Percentiles rank a stretch among this genome's conserved stretches.
Evolutionary conservation across 2,113 vertebrate genomes (phyloP).

Genomic region (Harpagus bidentatus): DNA sequence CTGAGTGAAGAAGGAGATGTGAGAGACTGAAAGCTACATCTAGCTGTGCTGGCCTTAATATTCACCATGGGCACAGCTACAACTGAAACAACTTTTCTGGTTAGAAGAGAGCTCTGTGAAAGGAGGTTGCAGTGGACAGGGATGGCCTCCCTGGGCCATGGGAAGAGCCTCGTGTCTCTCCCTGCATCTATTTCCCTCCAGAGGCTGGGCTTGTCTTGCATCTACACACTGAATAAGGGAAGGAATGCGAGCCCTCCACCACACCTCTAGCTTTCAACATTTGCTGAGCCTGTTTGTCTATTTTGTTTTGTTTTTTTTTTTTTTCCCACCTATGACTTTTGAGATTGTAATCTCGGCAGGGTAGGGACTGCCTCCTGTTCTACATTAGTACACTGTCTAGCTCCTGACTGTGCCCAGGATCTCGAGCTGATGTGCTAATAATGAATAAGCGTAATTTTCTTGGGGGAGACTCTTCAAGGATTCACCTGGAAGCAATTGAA

Average conservation of each 20-base stretch:
- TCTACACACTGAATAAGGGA: not conserved
- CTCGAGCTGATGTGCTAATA: not conserved
- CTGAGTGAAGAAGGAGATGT: not conserved
- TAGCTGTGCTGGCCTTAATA: not conserved
- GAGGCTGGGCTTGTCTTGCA: not conserved
- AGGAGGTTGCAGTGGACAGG: not conserved
- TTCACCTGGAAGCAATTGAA: not conserved
- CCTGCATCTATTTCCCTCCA: not conserved
- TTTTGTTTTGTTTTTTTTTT: not conserved
- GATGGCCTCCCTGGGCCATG: not conserved
- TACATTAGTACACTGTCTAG: not conserved
- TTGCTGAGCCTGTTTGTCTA: conserved; percentile 32
- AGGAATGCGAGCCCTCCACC: conserved; percentile 29
- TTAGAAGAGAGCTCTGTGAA: not conserved
- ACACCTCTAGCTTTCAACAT: conserved; percentile 46
- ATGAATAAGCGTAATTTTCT: not conserved
- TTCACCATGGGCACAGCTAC: not conserved
- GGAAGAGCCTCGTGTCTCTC: not conserved
- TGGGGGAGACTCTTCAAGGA: not conserved
- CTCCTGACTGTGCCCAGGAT: not conserved
- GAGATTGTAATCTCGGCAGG: conserved; percentile 5
- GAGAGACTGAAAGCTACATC: not conserved
- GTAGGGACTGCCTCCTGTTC: not conserved
- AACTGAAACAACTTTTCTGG: not conserved
- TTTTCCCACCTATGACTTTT: not conserved